These are phyloP conservation scores for Myathropa florea DNA, from an alignment of 2,888 invertebrate species.

Conservation along the genomic window DNA sequence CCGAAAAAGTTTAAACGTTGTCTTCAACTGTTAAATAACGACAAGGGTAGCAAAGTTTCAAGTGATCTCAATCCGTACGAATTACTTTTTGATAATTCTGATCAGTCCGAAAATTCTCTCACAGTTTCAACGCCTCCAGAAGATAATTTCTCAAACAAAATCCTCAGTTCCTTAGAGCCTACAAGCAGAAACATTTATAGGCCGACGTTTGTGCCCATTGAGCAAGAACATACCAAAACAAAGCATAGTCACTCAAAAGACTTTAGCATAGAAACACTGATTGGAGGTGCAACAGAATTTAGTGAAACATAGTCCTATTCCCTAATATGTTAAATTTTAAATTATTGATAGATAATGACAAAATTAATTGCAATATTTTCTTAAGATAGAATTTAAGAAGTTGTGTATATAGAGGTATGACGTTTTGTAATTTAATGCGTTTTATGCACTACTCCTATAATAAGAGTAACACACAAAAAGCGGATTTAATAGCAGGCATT, in stretches of 20 bases:
- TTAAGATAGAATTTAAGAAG: slow-evolving; percentile 49
- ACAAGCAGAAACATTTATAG: slow-evolving; percentile 71
- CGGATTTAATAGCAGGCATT: slow-evolving; percentile 43
- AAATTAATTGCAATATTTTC: slow-evolving; percentile 62
- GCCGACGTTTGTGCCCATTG: slow-evolving; percentile 74
- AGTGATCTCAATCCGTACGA: slow-evolving; percentile 73
- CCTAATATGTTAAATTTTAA: neutral
- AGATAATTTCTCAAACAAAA: slow-evolving; percentile 70
- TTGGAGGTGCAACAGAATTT: slow-evolving; percentile 77
- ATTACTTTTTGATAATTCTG: slow-evolving; percentile 77
- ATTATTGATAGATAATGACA: slow-evolving; percentile 3
- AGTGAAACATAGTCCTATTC: slow-evolving; percentile 72
- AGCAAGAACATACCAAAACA: slow-evolving; percentile 75
- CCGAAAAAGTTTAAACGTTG: slow-evolving; percentile 35
- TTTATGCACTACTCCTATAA: slow-evolving; percentile 50
- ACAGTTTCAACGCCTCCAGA: slow-evolving; percentile 75
- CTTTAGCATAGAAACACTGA: slow-evolving; percentile 80
- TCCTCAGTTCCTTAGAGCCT: slow-evolving; percentile 58
- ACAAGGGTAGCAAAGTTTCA: slow-evolving; percentile 42
- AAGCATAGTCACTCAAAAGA: slow-evolving; percentile 78
- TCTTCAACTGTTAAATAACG: slow-evolving; percentile 27
- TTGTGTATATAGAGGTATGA: slow-evolving; percentile 48
- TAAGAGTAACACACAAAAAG: slow-evolving; percentile 19
- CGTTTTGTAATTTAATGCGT: slow-evolving; percentile 50
- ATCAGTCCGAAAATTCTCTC: slow-evolving; percentile 75